Base-by-base conservation (phyloP, 2,888 invertebrate species). In the Caenorhabditis becei region DNA sequence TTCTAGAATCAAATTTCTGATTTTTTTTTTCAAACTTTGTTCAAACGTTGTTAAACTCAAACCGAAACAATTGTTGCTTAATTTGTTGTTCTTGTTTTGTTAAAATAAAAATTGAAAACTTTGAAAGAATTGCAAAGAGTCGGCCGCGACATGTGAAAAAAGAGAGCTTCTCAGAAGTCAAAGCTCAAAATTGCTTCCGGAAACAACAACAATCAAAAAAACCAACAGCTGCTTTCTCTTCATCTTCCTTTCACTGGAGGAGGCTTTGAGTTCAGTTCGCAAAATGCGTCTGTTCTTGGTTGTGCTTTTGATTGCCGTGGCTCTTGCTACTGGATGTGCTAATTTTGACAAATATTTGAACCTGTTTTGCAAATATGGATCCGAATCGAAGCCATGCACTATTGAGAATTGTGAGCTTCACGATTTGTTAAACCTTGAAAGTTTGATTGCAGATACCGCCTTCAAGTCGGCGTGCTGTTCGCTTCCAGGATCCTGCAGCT, bases 311-410 rank as follows among this genome's bases (percentile, higher is more conserved):
- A 10, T 74, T 20, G 32, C 62, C 20, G 26, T 79, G 0, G 49
- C 61, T 1, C 41, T 79, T 5, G 35, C 67, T 35, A 18, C 28
- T 23, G 56, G 53, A 14, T 85, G 85, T 61, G 32, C 24, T 10
- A 82, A 81, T 23, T 85, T 85, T 49, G 83, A 86, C 44, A 85
- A 83, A 44, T 67, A 85, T 56, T 67, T 81, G 47, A 72, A 83
- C 18, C 53, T 84, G 49, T 86, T 82, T 80, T 87, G 87, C 61
- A 82, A 75, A n/a, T 86, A 85, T 44, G 86, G 80, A 16, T 24
- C 58, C 3, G 86, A 87, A 71, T 44, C 28, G 0, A 47, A 63
- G 35, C 82, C 86, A 8, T 87, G 87, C 58, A 79, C 83, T 24
- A 49, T 77, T 20, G 61, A 65, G 11, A 44, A 69, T 20, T 65